These are phyloP conservation scores for Mustela nigripes DNA, from an alignment of 2,113 vertebrate species.

Conservation along the genomic window DNA sequence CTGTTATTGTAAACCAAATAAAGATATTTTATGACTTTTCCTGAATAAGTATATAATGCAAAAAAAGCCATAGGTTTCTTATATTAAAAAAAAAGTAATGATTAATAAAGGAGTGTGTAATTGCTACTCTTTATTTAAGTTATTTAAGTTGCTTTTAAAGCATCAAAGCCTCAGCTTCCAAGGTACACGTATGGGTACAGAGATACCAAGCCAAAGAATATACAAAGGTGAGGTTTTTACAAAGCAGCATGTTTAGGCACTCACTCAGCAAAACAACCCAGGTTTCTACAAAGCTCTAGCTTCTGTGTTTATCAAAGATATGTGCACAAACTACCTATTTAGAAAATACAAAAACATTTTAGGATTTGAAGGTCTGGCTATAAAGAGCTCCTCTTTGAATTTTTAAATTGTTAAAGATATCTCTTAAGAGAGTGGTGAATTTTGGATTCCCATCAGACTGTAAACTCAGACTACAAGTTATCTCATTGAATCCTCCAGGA, in stretches of 20 bases:
- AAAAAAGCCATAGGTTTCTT: background rate
- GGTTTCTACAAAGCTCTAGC: conserved; percentile 37
- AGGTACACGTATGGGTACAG: background rate
- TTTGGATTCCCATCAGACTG: conserved; percentile 28
- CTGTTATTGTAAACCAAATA: background rate
- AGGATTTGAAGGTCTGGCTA: conserved; percentile 8
- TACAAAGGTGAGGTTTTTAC: background rate
- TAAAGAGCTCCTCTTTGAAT: conserved; percentile 61
- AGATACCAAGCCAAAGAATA: background rate
- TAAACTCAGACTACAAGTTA: conserved; percentile 71
- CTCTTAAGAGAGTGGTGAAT: conserved; percentile 37
- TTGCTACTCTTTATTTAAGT: background rate
- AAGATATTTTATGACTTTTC: background rate
- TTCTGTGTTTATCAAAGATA: conserved; percentile 47
- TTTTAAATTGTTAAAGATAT: conserved; percentile 62
- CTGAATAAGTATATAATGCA: background rate
- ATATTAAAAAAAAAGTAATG: background rate
- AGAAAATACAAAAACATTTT: conserved; percentile 65
- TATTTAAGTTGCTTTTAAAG: background rate
- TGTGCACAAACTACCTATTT: conserved; percentile 55
- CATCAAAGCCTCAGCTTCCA: background rate
- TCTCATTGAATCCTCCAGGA: conserved; percentile 6
- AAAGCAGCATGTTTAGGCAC: background rate
- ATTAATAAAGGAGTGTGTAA: conserved; percentile 4
- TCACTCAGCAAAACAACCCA: background rate